phyloP scores from a whole-genome alignment of 2,888 invertebrate species.

The Synergus japonicus region DNA sequence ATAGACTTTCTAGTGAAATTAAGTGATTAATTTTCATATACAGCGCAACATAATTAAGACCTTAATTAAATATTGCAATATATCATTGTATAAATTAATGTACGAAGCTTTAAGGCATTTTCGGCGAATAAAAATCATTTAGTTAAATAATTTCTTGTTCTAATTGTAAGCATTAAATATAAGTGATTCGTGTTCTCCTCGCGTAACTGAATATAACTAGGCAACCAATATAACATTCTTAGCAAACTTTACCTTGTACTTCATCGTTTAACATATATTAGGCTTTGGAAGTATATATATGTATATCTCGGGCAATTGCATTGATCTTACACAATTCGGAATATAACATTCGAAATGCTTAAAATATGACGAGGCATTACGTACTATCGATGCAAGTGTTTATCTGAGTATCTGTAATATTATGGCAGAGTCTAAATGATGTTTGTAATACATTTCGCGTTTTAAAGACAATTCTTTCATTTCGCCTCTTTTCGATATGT shows the following conservation, averaged over 20 bases:
- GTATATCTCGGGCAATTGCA: constrained; percentile 25
- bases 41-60: background rate
- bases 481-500: background rate
- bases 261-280: constrained; percentile 35
- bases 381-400: constrained; percentile 23
- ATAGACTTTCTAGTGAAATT: background rate
- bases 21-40: background rate
- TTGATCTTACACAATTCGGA: constrained; percentile 4
- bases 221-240: constrained; percentile 39
- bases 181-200: background rate
- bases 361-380: constrained; percentile 24
- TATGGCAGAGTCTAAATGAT: constrained; percentile 23
- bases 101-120: constrained; percentile 33
- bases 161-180: constrained; percentile 23
- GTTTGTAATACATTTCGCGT: constrained; percentile 11
- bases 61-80: constrained; percentile 18
- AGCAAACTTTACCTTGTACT: constrained; percentile 38
- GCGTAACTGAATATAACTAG: constrained; percentile 33
- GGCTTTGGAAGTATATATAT: constrained; percentile 31
- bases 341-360: constrained; percentile 22
- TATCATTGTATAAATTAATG: background rate
- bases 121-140: constrained; percentile 24
- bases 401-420: constrained; percentile 29
- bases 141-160: constrained; percentile 8
- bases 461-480: background rate